phyloP scores from a whole-genome alignment of 92 coral and sea anemone genomes.

The Siderastrea radians region DNA sequence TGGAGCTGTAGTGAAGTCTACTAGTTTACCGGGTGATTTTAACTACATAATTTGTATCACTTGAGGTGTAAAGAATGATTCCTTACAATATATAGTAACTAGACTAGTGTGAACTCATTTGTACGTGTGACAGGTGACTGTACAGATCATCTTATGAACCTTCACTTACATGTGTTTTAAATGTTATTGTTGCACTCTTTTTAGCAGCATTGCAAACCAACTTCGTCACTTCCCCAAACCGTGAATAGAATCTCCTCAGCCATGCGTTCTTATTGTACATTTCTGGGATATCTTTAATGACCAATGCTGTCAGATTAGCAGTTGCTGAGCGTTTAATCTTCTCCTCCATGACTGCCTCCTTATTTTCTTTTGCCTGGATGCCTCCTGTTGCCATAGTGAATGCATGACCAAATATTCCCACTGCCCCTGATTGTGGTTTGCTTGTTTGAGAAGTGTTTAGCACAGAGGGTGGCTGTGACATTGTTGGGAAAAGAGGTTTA shows the following conservation, averaged over 20 bases:
- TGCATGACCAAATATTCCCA: constrained; percentile 24
- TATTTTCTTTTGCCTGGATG: constrained; percentile 14
- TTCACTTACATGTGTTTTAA: constrained; percentile 87
- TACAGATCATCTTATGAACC: background rate
- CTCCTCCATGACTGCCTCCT: constrained; percentile 23
- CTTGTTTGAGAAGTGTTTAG: background rate
- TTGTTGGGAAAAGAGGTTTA: constrained; percentile 34
- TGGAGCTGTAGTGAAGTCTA: too few relatives aligned
- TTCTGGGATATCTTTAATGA: constrained; percentile 85
- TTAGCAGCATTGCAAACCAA: constrained; percentile 74
- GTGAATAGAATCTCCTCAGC: constrained; percentile 82
- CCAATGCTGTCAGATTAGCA: constrained; percentile 75
- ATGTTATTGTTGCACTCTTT: constrained; percentile 82
- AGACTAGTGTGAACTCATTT: too few relatives aligned
- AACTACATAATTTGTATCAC: too few relatives aligned
- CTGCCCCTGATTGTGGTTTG: constrained; percentile 1
- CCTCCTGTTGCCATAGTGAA: background rate
- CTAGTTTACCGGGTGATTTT: too few relatives aligned
- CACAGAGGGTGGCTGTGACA: background rate
- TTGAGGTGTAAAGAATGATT: too few relatives aligned
- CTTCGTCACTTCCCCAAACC: constrained; percentile 89
- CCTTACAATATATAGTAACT: too few relatives aligned
- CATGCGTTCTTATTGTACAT: constrained; percentile 77
- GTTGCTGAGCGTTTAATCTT: constrained; percentile 1
- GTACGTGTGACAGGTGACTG: background rate